These are phyloP conservation scores for Oplegnathus fasciatus DNA, from an alignment of 2,113 vertebrate species.

Conservation along the genomic window DNA sequence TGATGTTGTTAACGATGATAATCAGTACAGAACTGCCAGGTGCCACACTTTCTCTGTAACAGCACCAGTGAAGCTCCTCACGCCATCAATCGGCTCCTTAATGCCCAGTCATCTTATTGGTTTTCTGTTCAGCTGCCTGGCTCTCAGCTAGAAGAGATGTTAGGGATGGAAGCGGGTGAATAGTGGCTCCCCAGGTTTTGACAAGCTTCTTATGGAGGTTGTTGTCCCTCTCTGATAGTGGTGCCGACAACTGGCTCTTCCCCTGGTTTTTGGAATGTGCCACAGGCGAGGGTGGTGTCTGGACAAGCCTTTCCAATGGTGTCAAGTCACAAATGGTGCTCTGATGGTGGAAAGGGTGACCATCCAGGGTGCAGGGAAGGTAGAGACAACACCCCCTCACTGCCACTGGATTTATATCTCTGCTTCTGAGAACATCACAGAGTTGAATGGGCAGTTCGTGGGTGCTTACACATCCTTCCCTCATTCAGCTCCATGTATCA, in stretches of 20 bases:
- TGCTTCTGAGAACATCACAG: background rate
- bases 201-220: background rate
- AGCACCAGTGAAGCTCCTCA: background rate
- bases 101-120: background rate
- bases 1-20: conserved; percentile 34
- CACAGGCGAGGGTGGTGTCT: background rate
- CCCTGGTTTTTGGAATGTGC: background rate
- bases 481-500: background rate
- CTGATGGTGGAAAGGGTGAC: background rate
- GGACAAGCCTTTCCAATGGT: background rate
- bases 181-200: background rate
- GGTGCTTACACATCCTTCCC: background rate
- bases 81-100: background rate
- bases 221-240: background rate
- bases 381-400: background rate
- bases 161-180: background rate
- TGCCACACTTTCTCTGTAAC: conserved; percentile 19
- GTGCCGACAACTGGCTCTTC: background rate
- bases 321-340: background rate
- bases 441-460: background rate
- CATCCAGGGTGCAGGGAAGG: background rate
- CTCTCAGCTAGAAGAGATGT: background rate
- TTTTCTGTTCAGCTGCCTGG: conserved; percentile 17
- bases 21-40: conserved; percentile 33
- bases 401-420: background rate